Conservation (phyloP, 2,113 vertebrate genomes). For the Pelvicachromis taeniatus region DNA sequence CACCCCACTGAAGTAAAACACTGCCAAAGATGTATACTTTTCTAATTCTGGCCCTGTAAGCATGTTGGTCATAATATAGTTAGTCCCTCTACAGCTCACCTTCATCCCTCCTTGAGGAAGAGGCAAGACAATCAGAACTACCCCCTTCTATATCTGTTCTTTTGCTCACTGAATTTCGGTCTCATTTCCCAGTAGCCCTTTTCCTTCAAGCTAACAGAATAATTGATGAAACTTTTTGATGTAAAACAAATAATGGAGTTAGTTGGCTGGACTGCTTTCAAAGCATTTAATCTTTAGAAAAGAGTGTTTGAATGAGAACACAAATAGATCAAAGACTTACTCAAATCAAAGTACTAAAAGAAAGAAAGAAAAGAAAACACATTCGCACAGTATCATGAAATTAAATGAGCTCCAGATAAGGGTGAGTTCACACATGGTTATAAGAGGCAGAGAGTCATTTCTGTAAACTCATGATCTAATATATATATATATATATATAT, state of each 20-base stretch:
- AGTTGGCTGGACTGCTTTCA: constrained; percentile 43
- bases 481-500: background rate
- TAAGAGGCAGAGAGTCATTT: background rate
- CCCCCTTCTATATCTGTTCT: background rate
- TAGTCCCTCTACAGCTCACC: constrained; percentile 19
- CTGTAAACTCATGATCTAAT: constrained; percentile 41
- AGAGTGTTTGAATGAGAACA: constrained; percentile 48
- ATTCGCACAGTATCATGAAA: constrained; percentile 47
- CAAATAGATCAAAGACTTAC: constrained; percentile 62
- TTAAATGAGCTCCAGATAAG: constrained; percentile 49
- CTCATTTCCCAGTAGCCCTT: background rate
- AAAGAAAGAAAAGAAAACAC: constrained; percentile 17
- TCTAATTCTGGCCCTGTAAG: background rate
- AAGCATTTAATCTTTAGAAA: constrained; percentile 47
- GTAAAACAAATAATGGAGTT: constrained; percentile 67
- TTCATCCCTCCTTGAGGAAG: background rate
- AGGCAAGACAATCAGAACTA: background rate
- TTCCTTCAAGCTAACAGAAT: constrained; percentile 56
- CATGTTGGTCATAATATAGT: background rate
- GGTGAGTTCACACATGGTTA: constrained; percentile 13
- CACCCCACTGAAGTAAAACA: background rate
- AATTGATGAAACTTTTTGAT: constrained; percentile 70
- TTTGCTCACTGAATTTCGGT: background rate
- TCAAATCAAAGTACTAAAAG: constrained; percentile 37
- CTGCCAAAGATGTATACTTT: background rate